Evolutionary conservation across 2,797 vertebrate species (phyloP).

Genomic region (Micrastur ruficollis): DNA sequence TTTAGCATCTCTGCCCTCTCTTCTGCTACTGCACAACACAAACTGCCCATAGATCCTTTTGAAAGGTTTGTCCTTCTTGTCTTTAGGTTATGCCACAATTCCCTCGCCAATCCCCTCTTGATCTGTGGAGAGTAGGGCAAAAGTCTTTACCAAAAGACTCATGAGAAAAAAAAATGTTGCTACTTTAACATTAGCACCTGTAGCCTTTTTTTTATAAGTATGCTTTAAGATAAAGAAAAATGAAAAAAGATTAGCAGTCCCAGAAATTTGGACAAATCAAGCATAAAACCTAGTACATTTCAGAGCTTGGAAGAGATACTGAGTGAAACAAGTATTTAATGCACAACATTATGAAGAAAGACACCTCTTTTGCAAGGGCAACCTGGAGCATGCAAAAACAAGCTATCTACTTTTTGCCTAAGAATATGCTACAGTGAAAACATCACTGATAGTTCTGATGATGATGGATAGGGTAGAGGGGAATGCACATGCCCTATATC

Average conservation of each 20-base stretch:
- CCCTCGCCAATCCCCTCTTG: neutral
- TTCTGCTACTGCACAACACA: neutral
- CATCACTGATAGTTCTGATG: neutral
- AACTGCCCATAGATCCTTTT: neutral
- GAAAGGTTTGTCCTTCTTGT: neutral
- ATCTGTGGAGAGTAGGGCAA: neutral
- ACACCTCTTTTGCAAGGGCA: neutral
- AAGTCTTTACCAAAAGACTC: neutral
- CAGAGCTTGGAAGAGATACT: neutral
- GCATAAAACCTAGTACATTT: neutral
- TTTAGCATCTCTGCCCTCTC: neutral
- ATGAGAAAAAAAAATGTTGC: neutral
- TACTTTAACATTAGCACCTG: neutral
- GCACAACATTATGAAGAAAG: neutral
- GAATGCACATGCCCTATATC: neutral
- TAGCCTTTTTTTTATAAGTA: neutral
- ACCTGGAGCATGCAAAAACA: neutral
- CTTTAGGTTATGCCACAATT: neutral
- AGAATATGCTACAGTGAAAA: neutral
- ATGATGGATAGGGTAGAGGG: neutral
- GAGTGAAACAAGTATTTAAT: neutral
- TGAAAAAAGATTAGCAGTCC: neutral
- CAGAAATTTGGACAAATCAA: neutral
- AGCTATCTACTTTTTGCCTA: neutral
- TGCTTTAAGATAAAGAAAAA: neutral